phyloP scores from a whole-genome alignment of 2,888 invertebrate species.

The Macrophya alboannulata region DNA sequence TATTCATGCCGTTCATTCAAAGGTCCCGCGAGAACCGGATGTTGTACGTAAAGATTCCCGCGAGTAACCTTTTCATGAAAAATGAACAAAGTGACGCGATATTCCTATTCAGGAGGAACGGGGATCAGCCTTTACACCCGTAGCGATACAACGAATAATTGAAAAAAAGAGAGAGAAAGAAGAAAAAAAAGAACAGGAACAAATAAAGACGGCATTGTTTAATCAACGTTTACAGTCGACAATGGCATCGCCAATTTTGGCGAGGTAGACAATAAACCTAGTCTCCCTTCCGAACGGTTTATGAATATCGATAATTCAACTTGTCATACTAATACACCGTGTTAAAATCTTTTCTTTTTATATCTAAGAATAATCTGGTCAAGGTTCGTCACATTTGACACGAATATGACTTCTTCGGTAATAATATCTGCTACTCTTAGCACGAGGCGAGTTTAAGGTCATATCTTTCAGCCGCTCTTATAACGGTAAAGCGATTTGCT shows the following conservation, averaged over 20 bases:
- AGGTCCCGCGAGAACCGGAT: not conserved
- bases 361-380: conserved; percentile 8
- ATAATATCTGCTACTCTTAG: not conserved
- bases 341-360: not conserved
- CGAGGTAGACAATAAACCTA: not conserved
- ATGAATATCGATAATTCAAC: not conserved
- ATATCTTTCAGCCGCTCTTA: conserved; percentile 3
- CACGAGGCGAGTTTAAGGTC: conserved; percentile 38
- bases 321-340: not conserved
- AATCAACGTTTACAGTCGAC: not conserved
- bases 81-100: not conserved
- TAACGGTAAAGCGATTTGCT: conserved; percentile 45
- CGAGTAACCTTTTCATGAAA: not conserved
- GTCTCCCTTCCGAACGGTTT: conserved; percentile 12
- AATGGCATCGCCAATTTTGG: not conserved
- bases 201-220: not conserved
- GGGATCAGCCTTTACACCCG: not conserved
- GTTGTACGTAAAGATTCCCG: not conserved
- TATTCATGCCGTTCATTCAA: not conserved
- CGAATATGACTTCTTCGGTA: conserved; percentile 1
- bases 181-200: not conserved
- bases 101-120: not conserved
- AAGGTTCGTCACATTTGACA: conserved; percentile 34
- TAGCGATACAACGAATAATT: not conserved
- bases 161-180: not conserved